Base-by-base conservation (phyloP, 2,888 invertebrate species). In the Coenonympha glycerion region DNA sequence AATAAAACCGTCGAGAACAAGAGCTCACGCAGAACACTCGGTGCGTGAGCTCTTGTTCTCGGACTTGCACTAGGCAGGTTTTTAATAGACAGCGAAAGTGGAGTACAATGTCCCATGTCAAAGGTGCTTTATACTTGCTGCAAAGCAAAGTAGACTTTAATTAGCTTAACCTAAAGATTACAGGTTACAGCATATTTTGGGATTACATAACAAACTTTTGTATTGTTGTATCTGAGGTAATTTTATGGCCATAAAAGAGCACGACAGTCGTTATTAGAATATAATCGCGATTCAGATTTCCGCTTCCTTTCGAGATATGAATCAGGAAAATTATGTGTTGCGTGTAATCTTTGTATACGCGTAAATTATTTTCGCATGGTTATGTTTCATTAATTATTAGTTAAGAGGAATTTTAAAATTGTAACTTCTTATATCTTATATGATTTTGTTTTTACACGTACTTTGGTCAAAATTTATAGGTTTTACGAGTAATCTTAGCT, bases 1-100 rank as follows among this genome's bases (percentile, higher is more conserved):
- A n/a, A n/a, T n/a, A n/a, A n/a, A n/a, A n/a, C n/a, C n/a, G n/a
- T n/a, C n/a, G n/a, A n/a, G n/a, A n/a, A n/a, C n/a, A n/a, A n/a
- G n/a, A n/a, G n/a, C n/a, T n/a, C n/a, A n/a, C n/a, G n/a, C n/a
- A n/a, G n/a, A n/a, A n/a, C n/a, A n/a, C n/a, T n/a, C n/a, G n/a
- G n/a, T n/a, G n/a, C n/a, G n/a, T n/a, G n/a, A n/a, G n/a, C n/a
- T n/a, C n/a, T n/a, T n/a, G n/a, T n/a, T n/a, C n/a, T n/a, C n/a
- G n/a, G n/a, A n/a, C n/a, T n/a, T n/a, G n/a, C n/a, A n/a, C n/a
- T n/a, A n/a, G n/a, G n/a, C n/a, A n/a, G n/a, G 47, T 49, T 46
- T 51, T 41, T 41, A 49, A 21, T 40, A 48, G 47, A 49, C 39
- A 49, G 55, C 47, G 56, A 57, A 57, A 57, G 56, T 52, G 46